These are phyloP conservation scores for Circaetus cinerascens DNA, from an alignment of 2,113 vertebrate genomes.

Conservation along the genomic window DNA sequence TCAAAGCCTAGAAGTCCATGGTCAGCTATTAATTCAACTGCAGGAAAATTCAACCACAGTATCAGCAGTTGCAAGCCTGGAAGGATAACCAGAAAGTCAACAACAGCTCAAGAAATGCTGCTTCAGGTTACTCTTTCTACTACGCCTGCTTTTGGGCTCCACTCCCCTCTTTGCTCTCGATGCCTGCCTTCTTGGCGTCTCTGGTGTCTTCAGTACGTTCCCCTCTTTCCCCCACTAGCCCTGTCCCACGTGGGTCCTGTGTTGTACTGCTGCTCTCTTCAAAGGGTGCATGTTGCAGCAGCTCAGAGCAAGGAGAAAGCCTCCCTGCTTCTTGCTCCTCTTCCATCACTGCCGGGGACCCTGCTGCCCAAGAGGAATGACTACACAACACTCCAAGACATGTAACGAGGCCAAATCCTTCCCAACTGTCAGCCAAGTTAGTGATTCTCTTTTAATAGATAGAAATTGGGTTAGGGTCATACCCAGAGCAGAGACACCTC, in stretches of 20 bases:
- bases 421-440: not conserved
- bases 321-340: not conserved
- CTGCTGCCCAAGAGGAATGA: not conserved
- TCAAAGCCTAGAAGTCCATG: not conserved
- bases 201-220: not conserved
- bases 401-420: not conserved
- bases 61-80: not conserved
- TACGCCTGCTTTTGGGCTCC: accelerated
- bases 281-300: accelerated
- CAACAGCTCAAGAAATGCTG: not conserved
- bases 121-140: not conserved
- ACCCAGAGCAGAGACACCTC: not conserved
- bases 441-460: not conserved
- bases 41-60: not conserved
- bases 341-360: not conserved
- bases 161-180: accelerated
- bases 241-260: not conserved
- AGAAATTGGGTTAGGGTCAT: not conserved
- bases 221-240: not conserved
- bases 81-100: not conserved
- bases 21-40: not conserved
- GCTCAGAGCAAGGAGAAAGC: not conserved
- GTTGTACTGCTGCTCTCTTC: not conserved
- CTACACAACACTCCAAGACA: not conserved
- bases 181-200: not conserved